Evolutionary conservation across 92 coral and sea anemone species (phyloP).

Genomic region (Heliopora coerulea): DNA sequence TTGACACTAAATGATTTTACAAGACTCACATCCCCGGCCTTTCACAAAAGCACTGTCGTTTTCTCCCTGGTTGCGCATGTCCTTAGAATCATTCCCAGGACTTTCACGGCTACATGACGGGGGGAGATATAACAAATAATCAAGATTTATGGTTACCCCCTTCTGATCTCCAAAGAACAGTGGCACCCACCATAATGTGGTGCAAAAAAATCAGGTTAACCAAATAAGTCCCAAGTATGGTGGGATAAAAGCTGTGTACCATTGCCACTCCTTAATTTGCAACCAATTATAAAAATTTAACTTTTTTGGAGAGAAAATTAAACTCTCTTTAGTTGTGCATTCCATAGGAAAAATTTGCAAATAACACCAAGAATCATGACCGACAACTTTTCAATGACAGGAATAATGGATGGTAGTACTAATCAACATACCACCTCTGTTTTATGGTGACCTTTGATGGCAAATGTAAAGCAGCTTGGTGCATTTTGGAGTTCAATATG

Average conservation of each 20-base stretch:
- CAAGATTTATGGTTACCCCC: not conserved
- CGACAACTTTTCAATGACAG: no score
- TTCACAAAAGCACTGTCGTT: not conserved
- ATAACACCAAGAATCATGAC: no score
- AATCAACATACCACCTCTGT: no score
- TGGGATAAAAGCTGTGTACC: not conserved
- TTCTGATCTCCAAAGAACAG: not conserved
- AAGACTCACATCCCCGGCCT: not conserved
- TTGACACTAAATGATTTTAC: not conserved
- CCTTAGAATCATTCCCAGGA: not conserved
- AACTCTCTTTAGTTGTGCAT: no score
- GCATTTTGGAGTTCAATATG: no score
- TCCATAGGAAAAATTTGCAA: no score
- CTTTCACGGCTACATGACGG: constrained; percentile 33
- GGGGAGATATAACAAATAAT: constrained; percentile 9
- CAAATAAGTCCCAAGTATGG: not conserved
- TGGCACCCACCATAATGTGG: not conserved
- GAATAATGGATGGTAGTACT: no score
- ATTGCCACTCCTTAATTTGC: no score
- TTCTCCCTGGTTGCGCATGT: constrained; percentile 4
- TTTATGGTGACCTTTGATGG: no score
- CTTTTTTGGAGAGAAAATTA: no score
- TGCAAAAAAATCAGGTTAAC: not conserved
- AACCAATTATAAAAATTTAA: not conserved
- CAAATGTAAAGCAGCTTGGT: no score